phyloP scores from a whole-genome alignment of 2,113 vertebrate species.

The zebrafish (Danio rerio) region GRCz12tu NC_133188.1:23088001-23088500 shows the following conservation, averaged over 20 bases:
- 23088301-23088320: not conserved
- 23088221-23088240: constrained; percentile 34
- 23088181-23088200: not conserved
- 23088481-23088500: constrained; percentile 93
- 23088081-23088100: not conserved
- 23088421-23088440: constrained; percentile 91
- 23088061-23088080: too few relatives aligned
- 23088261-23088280: constrained; percentile 45
- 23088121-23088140: not conserved
- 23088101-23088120: not conserved
- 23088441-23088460: constrained; percentile 94
- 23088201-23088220: constrained; percentile 26
- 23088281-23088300: constrained; percentile 30
- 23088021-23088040: too few relatives aligned
- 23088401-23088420: constrained; percentile 84
- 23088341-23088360: constrained; percentile 78
- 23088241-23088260: constrained; percentile 44
- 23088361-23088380: constrained; percentile 86
- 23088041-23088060: too few relatives aligned
- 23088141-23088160: not conserved
- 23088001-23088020: too few relatives aligned
- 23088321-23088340: constrained; percentile 13
- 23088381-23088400: constrained; percentile 88
- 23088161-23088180: not conserved
- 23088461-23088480: constrained; percentile 91